phyloP scores from a whole-genome alignment of 2,888 invertebrate species.

The Allolobophora icterica region DNA sequence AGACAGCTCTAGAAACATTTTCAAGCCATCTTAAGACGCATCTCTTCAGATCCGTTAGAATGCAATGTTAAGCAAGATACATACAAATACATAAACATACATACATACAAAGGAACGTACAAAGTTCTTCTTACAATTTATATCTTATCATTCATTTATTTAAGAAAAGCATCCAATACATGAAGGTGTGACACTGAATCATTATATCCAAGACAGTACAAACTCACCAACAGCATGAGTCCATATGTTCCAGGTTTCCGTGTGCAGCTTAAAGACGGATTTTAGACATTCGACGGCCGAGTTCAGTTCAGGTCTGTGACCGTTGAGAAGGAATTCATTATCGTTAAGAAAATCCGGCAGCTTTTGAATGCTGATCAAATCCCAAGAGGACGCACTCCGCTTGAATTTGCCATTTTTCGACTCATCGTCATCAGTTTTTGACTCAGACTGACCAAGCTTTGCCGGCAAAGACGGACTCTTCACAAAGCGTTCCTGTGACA shows the following conservation, averaged over 20 bases:
- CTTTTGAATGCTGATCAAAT: constrained; percentile 50
- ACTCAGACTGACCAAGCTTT: background rate
- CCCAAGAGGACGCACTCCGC: constrained; percentile 29
- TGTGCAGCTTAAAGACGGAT: constrained; percentile 93
- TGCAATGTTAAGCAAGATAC: too few species aligned
- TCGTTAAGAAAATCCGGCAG: constrained; percentile 94
- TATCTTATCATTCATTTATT: too few species aligned
- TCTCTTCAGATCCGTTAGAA: too few species aligned
- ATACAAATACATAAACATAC: too few species aligned
- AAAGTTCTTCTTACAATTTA: too few species aligned
- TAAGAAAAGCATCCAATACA: background rate
- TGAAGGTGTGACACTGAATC: background rate
- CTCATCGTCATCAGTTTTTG: background rate
- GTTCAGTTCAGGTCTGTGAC: constrained; percentile 90
- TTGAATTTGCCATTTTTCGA: background rate
- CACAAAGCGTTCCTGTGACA: background rate
- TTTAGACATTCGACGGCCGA: constrained; percentile 92
- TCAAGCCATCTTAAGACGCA: too few species aligned
- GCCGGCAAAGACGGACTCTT: constrained; percentile 35
- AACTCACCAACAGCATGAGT: constrained; percentile 79
- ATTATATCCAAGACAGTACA: background rate
- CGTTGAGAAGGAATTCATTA: constrained; percentile 90
- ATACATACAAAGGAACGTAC: too few species aligned
- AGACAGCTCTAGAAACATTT: too few species aligned
- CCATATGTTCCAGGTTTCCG: constrained; percentile 98